Evolutionary conservation across 2,113 vertebrate species (phyloP).

Genomic region (Triplophysa dalaica): DNA sequence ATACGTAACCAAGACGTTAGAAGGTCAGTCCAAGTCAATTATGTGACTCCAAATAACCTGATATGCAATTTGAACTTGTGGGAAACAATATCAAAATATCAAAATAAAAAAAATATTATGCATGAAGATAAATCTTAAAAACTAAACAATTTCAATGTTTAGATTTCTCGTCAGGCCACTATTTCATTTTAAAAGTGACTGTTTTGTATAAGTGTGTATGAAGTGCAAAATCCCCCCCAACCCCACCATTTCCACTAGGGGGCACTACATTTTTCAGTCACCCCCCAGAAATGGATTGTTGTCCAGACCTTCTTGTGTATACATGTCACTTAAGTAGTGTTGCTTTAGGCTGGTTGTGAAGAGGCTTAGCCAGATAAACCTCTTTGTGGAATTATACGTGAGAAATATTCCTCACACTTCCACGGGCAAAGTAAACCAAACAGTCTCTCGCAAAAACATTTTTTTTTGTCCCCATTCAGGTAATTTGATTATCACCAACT

Average conservation of each 20-base stretch:
- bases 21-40: too few relatives aligned
- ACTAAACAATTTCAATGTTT: not conserved
- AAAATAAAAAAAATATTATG: too few relatives aligned
- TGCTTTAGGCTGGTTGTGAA: not conserved
- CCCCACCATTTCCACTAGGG: too few relatives aligned
- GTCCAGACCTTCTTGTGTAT: not conserved
- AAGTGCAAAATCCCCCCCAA: too few relatives aligned
- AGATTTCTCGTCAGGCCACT: not conserved
- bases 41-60: too few relatives aligned
- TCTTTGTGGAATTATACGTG: not conserved
- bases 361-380: not conserved
- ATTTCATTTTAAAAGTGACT: not conserved
- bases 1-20: too few relatives aligned
- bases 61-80: too few relatives aligned
- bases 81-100: too few relatives aligned
- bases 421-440: not conserved
- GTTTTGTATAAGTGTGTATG: not conserved
- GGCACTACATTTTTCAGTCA: too few relatives aligned
- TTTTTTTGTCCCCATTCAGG: not conserved
- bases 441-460: not conserved
- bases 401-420: not conserved
- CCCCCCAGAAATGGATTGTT: too few relatives aligned
- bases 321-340: not conserved
- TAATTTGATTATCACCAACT: slow-evolving; percentile 14
- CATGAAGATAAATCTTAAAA: too few relatives aligned